Evolutionary conservation across 2,113 vertebrate species (phyloP).

Genomic region (Corythaixoides concolor): DNA sequence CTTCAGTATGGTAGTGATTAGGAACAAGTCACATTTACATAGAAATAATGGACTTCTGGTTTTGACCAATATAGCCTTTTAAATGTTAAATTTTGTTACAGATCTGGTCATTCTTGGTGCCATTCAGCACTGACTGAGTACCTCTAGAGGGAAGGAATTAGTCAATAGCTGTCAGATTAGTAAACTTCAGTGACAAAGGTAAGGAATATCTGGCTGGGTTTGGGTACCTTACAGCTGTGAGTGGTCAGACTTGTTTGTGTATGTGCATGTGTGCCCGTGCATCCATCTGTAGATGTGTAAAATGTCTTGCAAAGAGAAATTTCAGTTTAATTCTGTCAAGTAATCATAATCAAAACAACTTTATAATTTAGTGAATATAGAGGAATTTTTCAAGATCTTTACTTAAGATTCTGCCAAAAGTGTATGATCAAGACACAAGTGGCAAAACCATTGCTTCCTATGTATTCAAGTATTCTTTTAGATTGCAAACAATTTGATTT

Average conservation of each 20-base stretch:
- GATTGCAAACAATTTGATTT: background rate
- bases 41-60: background rate
- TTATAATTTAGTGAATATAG: background rate
- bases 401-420: background rate
- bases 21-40: background rate
- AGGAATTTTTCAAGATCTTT: background rate
- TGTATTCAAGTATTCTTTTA: background rate
- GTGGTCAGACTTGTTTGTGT: background rate
- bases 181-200: background rate
- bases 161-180: background rate
- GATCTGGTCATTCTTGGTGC: background rate
- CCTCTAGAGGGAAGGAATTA: background rate
- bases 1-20: background rate
- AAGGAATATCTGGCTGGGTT: background rate
- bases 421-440: rapidly evolving
- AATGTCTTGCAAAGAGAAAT: background rate
- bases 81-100: background rate
- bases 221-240: background rate
- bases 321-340: background rate
- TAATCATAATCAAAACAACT: background rate
- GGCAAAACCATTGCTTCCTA: background rate
- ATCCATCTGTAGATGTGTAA: background rate
- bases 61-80: background rate
- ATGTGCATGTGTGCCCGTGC: rapidly evolving
- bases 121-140: background rate